Percentiles rank a stretch among this genome's conserved stretches.
Evolutionary conservation across 2,888 invertebrate species (phyloP).

Genomic region (Mimachlamys varia): DNA sequence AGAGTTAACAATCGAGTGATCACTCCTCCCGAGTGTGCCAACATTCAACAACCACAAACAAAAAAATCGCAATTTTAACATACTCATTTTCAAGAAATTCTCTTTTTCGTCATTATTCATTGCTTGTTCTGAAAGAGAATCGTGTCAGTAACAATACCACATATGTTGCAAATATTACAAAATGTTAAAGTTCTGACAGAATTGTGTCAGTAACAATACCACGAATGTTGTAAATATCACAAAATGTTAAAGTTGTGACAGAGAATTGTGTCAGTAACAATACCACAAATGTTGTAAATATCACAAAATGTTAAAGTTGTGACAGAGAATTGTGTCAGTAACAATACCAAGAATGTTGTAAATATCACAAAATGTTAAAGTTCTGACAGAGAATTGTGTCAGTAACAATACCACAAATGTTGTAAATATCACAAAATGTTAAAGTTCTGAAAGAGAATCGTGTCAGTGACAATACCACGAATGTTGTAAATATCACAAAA

Average conservation of each 20-base stretch:
- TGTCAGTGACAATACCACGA: not conserved
- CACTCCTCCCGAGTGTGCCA: not conserved
- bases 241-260: not conserved
- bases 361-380: not conserved
- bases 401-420: not conserved
- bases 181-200: no score
- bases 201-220: not conserved
- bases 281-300: not conserved
- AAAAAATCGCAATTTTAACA: not conserved
- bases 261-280: not conserved
- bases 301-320: not conserved
- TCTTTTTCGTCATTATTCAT: constrained; percentile 20
- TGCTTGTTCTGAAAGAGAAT: constrained; percentile 24
- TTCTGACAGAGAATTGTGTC: constrained; percentile 13
- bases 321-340: not conserved
- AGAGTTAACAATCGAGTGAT: not conserved
- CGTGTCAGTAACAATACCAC: not conserved
- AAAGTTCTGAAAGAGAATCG: not conserved
- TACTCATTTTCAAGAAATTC: constrained; percentile 17
- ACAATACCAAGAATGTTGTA: not conserved
- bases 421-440: not conserved
- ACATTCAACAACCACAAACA: not conserved
- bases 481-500: not conserved
- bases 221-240: not conserved
- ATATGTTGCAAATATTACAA: not conserved